Conservation (phyloP, 2,113 vertebrate genomes). For the Forbesichthys papilliferus region DNA sequence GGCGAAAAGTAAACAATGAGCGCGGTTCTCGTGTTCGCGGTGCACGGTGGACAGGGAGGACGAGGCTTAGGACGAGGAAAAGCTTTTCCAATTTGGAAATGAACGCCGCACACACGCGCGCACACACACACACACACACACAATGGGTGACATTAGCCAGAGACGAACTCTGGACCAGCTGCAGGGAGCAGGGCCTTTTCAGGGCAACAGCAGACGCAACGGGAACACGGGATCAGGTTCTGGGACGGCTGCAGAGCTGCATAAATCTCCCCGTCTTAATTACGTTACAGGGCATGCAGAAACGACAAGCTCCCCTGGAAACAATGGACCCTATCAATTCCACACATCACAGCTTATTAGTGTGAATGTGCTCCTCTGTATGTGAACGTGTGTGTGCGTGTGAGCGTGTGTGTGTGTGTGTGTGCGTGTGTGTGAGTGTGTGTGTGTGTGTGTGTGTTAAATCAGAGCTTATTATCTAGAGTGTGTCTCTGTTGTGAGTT, state of each 20-base stretch:
- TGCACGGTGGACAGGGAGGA: background rate
- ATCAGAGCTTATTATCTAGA: constrained; percentile 89
- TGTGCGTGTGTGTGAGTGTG: constrained; percentile 25
- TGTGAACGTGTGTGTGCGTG: constrained; percentile 33
- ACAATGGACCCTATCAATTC: constrained; percentile 85
- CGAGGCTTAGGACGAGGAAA: constrained; percentile 21
- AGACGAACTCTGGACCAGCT: constrained; percentile 89
- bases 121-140: background rate
- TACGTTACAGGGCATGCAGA: constrained; percentile 93
- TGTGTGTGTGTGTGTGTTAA: constrained; percentile 74
- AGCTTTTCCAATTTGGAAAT: constrained; percentile 69
- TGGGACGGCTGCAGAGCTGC: constrained; percentile 83
- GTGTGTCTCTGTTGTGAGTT: constrained; percentile 76
- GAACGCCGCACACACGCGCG: constrained; percentile 63
- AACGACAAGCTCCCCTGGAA: constrained; percentile 83
- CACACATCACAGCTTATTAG: constrained; percentile 85
- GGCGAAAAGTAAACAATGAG: too few species aligned
- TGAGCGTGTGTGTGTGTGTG: constrained; percentile 35
- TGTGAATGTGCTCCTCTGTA: constrained; percentile 59
- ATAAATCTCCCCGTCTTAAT: constrained; percentile 96
- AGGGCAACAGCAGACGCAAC: constrained; percentile 85
- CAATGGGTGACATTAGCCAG: constrained; percentile 81
- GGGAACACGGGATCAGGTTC: constrained; percentile 95
- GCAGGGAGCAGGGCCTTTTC: constrained; percentile 85
- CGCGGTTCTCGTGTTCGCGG: too few species aligned